phyloP scores from a whole-genome alignment of 1,140 invertebrate species.

The Zaprionus gabonicus region DNA sequence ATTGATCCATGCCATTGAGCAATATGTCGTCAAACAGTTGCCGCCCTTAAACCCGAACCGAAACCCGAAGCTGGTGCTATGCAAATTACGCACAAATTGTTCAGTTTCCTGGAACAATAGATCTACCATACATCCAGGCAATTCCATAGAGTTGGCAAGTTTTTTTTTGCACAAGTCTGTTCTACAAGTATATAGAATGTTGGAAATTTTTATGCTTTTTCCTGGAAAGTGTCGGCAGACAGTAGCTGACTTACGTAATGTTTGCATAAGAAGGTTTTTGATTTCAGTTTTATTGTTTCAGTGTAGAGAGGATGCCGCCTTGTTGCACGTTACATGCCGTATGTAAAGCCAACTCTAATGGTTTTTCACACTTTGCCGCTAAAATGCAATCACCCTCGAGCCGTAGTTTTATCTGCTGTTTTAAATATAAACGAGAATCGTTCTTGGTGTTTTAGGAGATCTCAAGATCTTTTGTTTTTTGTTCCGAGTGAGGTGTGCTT shows the following conservation, averaged over 20 bases:
- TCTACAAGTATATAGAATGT: neutral
- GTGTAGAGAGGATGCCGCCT: conserved; percentile 22
- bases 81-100: conserved; percentile 80
- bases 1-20: conserved; percentile 77
- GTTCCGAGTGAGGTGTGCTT: conserved; percentile 45
- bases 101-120: conserved; percentile 69
- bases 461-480: conserved; percentile 41
- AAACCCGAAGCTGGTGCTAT: conserved; percentile 44
- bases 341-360: conserved; percentile 55
- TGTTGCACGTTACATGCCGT: neutral
- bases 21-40: conserved; percentile 82
- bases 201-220: conserved; percentile 77
- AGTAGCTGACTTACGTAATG: conserved; percentile 75
- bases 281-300: conserved; percentile 70
- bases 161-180: conserved; percentile 59
- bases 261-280: conserved; percentile 70
- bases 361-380: conserved; percentile 77
- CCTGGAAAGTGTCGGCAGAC: conserved; percentile 52
- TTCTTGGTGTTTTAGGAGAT: conserved; percentile 36
- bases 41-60: conserved; percentile 66
- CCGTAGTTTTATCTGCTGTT: conserved; percentile 34
- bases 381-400: conserved; percentile 58
- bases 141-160: conserved; percentile 17
- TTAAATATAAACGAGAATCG: conserved; percentile 64
- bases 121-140: neutral